Evolutionary conservation across 2,888 invertebrate genomes (phyloP).

Genomic region (Tolmerus cingulatus): DNA sequence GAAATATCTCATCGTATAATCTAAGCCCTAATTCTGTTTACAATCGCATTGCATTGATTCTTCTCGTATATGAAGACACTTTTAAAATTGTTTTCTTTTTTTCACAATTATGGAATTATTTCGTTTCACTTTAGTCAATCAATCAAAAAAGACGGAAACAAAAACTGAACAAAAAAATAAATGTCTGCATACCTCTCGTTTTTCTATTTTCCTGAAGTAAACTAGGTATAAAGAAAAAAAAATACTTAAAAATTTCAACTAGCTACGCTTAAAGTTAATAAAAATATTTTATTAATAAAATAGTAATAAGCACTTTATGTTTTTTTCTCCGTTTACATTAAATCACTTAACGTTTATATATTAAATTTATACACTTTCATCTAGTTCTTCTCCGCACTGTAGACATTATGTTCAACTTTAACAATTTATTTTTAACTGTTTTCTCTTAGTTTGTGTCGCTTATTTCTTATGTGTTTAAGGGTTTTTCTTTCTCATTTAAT

Average conservation of each 20-base stretch:
- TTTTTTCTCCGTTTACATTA: background rate
- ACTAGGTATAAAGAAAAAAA: background rate
- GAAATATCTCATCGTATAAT: background rate
- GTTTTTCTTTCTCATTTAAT: background rate
- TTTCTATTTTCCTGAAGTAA: background rate
- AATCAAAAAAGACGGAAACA: background rate
- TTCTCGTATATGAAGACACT: conserved; percentile 1
- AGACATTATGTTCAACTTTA: background rate
- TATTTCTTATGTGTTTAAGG: background rate
- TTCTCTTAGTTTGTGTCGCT: conserved; percentile 12
- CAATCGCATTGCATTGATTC: conserved; percentile 24
- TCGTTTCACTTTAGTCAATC: background rate
- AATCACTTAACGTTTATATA: conserved; percentile 2
- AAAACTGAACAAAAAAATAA: background rate
- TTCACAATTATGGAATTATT: background rate
- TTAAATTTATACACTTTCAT: conserved; percentile 3
- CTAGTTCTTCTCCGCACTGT: background rate
- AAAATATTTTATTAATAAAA: background rate
- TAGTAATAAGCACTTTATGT: conserved; percentile 6
- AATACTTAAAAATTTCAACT: conserved; percentile 16
- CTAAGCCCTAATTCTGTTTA: conserved; percentile 9
- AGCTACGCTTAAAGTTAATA: background rate
- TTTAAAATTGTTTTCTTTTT: background rate
- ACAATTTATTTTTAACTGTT: background rate
- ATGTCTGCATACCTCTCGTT: background rate